Conservation (phyloP, 2,113 vertebrate genomes). For the Hydrochoerus hydrochaeris region DNA sequence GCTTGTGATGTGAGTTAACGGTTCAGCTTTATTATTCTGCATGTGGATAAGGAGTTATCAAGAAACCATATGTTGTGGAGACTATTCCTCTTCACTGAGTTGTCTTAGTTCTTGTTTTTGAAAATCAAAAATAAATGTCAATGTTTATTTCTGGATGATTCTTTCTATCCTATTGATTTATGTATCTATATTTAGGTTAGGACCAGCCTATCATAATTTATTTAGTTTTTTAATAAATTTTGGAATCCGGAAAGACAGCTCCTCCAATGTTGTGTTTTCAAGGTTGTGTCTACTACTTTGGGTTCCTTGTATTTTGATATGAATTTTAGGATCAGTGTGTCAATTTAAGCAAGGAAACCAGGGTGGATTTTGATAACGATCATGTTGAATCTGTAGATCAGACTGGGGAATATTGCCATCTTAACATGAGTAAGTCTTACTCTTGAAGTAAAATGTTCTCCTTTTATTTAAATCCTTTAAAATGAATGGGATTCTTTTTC, state of each 20-base stretch:
- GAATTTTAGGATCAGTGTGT: background rate
- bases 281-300: background rate
- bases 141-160: background rate
- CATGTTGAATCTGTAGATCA: background rate
- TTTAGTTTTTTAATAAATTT: background rate
- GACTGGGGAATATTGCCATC: background rate
- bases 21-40: background rate
- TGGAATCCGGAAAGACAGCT: background rate
- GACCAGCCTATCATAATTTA: background rate
- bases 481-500: background rate
- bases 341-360: background rate
- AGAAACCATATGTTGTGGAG: background rate
- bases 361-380: background rate
- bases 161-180: background rate
- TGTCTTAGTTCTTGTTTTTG: background rate
- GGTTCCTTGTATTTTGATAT: background rate
- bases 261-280: background rate
- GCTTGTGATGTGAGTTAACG: background rate
- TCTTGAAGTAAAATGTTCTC: background rate
- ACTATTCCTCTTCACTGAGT: background rate
- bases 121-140: background rate
- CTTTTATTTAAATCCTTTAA: background rate
- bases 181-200: background rate
- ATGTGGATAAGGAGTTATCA: background rate
- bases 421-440: background rate